A percentile compares a stretch with the other conserved stretches of the same genome.
These are phyloP conservation scores for Lagodon rhomboides DNA, from an alignment of 2,797 vertebrate genomes.

Conservation along the genomic window DNA sequence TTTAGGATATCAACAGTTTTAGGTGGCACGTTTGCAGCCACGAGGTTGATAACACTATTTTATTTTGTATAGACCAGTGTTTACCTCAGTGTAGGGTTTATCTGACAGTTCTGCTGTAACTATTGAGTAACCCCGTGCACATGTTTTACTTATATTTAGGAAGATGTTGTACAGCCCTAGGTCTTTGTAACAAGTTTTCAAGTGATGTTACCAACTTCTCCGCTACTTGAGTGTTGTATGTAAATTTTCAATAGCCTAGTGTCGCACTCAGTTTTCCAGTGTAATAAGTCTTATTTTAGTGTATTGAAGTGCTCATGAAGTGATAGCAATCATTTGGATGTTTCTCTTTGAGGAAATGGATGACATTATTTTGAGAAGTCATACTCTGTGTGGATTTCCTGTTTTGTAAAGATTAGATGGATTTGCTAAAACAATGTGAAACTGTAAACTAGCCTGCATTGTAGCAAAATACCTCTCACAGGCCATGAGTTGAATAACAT, in stretches of 20 bases:
- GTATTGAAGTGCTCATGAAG: conserved; percentile 37
- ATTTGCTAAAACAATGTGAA: conserved; percentile 24
- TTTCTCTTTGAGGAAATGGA: conserved; percentile 18
- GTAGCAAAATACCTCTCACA: conserved; percentile 29
- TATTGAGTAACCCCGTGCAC: conserved; percentile 71
- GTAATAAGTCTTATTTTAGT: conserved; percentile 56
- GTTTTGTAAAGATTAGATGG: conserved; percentile 40
- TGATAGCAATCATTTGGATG: conserved; percentile 13
- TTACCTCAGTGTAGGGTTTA: conserved; percentile 73
- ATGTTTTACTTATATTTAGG: conserved; percentile 70
- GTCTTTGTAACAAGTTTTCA: conserved; percentile 78
- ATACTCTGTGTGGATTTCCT: conserved; percentile 29
- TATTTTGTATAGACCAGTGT: conserved; percentile 80
- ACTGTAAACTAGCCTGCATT: conserved; percentile 36
- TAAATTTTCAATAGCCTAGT: conserved; percentile 78
- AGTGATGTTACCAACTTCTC: conserved; percentile 60
- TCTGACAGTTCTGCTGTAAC: conserved; percentile 74
- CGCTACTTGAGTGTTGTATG: conserved; percentile 67
- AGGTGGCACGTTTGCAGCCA: conserved; percentile 71
- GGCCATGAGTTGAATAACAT: background rate
- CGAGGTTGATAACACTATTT: conserved; percentile 65
- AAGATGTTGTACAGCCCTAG: conserved; percentile 75
- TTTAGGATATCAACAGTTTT: conserved; percentile 80
- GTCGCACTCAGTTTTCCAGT: conserved; percentile 47
- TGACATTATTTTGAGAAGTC: conserved; percentile 24